Conservation (phyloP, 2,888 invertebrate species). For the Ecdyonurus torrentis region DNA sequence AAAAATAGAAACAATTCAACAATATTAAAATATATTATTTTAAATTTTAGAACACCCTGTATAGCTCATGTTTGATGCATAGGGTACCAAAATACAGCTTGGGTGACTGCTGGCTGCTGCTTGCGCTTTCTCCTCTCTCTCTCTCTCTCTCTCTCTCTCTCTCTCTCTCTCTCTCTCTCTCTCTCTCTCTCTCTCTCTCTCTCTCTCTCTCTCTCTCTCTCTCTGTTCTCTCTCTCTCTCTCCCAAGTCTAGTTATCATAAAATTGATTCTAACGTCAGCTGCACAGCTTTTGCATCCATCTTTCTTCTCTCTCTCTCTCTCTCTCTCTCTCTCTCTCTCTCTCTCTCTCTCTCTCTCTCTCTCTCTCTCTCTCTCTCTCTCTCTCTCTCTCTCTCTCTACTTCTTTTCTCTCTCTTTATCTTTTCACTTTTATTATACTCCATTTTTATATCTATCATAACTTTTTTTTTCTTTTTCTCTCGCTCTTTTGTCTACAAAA, state of each 20-base stretch:
- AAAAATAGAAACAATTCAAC: too few species aligned
- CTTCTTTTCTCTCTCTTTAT: not conserved
- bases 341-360: conserved; percentile 2
- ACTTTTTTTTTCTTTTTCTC: not conserved
- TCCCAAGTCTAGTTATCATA: too few species aligned
- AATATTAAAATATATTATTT: too few species aligned
- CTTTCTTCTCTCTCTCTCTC: not conserved
- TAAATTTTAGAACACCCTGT: too few species aligned
- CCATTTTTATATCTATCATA: not conserved
- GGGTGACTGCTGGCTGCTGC: too few species aligned
- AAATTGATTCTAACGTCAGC: too few species aligned
- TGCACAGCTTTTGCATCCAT: too few species aligned
- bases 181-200: not conserved
- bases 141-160: not conserved
- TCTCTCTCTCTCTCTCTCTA: conserved; percentile 1
- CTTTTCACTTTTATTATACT: not conserved
- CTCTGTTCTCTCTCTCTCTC: not conserved
- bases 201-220: not conserved
- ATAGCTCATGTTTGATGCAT: too few species aligned
- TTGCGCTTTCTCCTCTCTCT: not conserved
- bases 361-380: conserved; percentile 1
- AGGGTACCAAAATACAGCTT: too few species aligned
- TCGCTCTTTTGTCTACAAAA: too few species aligned
- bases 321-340: conserved; percentile 2
- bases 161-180: not conserved